These are phyloP conservation scores for Capitella teleta DNA, from an alignment of 1,140 invertebrate species.

Conservation along the genomic window DNA sequence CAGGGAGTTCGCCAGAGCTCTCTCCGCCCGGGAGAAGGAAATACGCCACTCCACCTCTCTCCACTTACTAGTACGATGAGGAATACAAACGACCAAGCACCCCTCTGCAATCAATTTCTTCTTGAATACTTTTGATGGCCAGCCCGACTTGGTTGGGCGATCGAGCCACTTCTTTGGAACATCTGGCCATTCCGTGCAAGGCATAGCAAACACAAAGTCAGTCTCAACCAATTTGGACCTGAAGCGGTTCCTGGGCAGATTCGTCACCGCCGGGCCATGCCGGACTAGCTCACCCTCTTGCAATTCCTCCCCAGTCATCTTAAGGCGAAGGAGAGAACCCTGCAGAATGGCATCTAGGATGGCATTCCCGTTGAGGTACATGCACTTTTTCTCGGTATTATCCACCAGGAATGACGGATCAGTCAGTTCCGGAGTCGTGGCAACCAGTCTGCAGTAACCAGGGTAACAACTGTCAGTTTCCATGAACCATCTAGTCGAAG, in stretches of 20 bases:
- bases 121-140: background rate
- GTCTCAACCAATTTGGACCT: background rate
- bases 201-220: background rate
- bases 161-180: background rate
- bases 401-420: background rate
- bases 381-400: background rate
- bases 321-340: background rate
- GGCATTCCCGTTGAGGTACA: background rate
- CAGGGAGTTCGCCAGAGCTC: background rate
- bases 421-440: background rate
- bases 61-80: background rate
- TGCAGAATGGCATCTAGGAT: background rate
- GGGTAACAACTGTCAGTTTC: no score
- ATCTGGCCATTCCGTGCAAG: background rate
- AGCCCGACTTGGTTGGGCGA: background rate
- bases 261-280: background rate
- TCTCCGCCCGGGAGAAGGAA: conserved; percentile 1
- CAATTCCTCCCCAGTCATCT: no score
- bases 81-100: background rate
- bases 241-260: background rate
- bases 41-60: background rate
- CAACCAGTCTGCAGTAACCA: background rate
- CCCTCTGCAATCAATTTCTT: background rate
- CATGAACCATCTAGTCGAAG: no score
- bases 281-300: background rate